Evolutionary conservation across 2,797 vertebrate species (phyloP).

Genomic region (Eremophila alpestris): DNA sequence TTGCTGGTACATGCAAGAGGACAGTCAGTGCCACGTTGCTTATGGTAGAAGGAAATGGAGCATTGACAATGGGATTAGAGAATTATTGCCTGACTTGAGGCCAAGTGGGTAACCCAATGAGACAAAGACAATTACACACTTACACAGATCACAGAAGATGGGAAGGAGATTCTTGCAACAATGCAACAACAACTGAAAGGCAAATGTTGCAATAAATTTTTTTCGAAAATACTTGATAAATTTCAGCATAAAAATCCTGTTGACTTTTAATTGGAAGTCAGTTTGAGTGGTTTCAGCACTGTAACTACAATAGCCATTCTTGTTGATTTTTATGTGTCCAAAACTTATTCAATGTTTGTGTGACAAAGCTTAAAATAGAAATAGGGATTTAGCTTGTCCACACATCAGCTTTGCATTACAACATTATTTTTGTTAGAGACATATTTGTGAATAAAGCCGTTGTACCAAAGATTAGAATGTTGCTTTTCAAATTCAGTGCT

Average conservation of each 20-base stretch:
- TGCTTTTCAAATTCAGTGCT: neutral
- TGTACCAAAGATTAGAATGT: slow-evolving; percentile 27
- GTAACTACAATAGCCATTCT: neutral
- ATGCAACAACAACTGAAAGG: neutral
- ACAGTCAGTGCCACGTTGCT: neutral
- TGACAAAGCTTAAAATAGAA: slow-evolving; percentile 4
- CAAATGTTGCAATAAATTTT: neutral
- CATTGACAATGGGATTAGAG: slow-evolving; percentile 2
- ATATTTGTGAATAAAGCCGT: slow-evolving; percentile 45
- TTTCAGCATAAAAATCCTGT: neutral
- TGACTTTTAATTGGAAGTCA: slow-evolving; percentile 19
- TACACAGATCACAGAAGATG: neutral
- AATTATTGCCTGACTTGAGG: neutral
- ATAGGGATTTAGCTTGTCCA: slow-evolving; percentile 12
- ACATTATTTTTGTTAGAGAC: slow-evolving; percentile 14
- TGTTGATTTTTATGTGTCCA: neutral
- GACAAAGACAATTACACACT: neutral
- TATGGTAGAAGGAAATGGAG: neutral
- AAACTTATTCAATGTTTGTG: neutral
- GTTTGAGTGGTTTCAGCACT: slow-evolving; percentile 2
- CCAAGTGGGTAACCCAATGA: neutral
- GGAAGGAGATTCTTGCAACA: neutral
- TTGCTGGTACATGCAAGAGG: neutral
- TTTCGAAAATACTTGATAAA: slow-evolving; percentile 14
- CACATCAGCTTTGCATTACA: slow-evolving; percentile 46